Evolutionary conservation across 2,888 invertebrate species (phyloP), one percentile per base, ranked within the genome.

Genomic region (Heliconius ethilla): DNA sequence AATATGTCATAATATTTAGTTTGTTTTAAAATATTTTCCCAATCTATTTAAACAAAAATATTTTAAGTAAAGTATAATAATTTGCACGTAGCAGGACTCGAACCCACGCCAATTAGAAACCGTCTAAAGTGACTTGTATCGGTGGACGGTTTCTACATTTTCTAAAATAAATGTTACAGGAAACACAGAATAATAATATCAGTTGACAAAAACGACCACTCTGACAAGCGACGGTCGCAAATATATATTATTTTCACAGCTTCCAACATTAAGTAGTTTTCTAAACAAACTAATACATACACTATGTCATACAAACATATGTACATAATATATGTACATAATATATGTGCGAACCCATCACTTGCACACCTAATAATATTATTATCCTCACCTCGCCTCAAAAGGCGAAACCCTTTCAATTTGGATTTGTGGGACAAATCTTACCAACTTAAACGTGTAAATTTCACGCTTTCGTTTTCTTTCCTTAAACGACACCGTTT

Each of bases 401-500:
- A 59, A 72, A 59, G 59, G n/a, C 72, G 33, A 33, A 55, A 70
- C 27, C 55, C 59, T 37, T 59, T 59, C 72, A 72, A 37, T 59
- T 72, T 59, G 59, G 33, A 59, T 72, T 72, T 37, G 59, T n/a
- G 72, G 59, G 9, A 72, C 65, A 76, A 75, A 79, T 78, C 73
- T 78, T 65, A 67, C 69, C 75, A 74, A 63, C 77, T 75, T 75
- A 79, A 80, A 79, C 62, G 80, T 75, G 67, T 75, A 76, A 75
- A 65, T 79, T 77, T 81, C 73, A 63, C 70, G 59, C 72, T 55
- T 59, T 59, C 72, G 33, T 72, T 78, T 78, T 76, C 75, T 75
- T 79, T 73, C 66, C 80, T 59, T 37, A 80, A 81, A 69, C 75
- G 80, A 79, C 76, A 81, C 78, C 69, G 73, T 73, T 83, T 70